Percentiles rank a stretch among this genome's conserved stretches.
Conservation (phyloP, 53 echinoderm and acorn worm genomes). For the Holothuria scabra region DNA sequence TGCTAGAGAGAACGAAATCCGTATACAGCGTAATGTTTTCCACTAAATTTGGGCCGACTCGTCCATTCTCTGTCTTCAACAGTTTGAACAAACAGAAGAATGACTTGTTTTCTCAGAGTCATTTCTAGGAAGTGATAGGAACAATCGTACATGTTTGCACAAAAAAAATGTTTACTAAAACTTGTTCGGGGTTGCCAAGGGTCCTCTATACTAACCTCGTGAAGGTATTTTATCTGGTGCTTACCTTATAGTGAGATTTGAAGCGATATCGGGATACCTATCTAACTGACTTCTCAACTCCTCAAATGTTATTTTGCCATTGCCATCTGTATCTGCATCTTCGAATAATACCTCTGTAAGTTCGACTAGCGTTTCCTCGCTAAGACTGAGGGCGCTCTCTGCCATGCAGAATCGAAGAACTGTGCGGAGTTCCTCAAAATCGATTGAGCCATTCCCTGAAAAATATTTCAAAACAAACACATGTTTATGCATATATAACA, state of each 20-base stretch:
- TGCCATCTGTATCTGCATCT: constrained; percentile 75
- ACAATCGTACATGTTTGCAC: no score
- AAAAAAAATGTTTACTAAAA: no score
- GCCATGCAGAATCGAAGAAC: constrained; percentile 83
- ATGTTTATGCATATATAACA: no score
- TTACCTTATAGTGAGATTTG: constrained; percentile 87
- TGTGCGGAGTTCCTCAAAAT: constrained; percentile 78
- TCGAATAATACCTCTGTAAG: constrained; percentile 81
- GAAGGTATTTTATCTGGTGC: background rate
- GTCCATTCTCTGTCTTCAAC: no score
- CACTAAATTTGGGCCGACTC: no score
- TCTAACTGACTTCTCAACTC: constrained; percentile 73
- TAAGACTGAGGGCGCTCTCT: constrained; percentile 78
- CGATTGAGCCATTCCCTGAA: constrained; percentile 85
- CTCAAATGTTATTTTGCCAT: constrained; percentile 78
- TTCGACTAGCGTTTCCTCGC: constrained; percentile 75
- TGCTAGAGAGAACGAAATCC: no score
- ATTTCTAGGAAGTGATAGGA: no score
- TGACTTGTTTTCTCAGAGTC: no score
- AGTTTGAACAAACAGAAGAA: no score
- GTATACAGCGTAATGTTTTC: no score
- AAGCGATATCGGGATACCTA: constrained; percentile 78
- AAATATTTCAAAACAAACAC: background rate
- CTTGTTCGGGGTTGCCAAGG: no score
- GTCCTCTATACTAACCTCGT: no score